Evolutionary conservation across 2,888 invertebrate species (phyloP), one percentile per base, ranked within the genome.

Genomic region (Drosophila algonquin): DNA sequence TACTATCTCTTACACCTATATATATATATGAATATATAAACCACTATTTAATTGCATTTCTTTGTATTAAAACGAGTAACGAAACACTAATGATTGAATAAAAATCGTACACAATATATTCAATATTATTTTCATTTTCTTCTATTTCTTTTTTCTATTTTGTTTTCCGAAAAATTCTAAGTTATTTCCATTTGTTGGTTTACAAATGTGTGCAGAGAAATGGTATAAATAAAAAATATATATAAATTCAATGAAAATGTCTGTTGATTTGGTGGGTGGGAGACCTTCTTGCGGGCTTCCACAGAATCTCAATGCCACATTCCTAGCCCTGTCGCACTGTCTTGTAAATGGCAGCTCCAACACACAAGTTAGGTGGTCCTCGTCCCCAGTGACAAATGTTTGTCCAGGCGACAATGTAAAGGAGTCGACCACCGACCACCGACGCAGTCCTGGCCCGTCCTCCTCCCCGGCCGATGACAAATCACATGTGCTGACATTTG

Each of bases 401-500:
- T 50, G 52, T 55, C 56, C 51, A 67, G 74, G 68, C 74, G 44
- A 81, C 75, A 77, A 47, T 70, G 27, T 50, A 48, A 70, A 40
- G 67, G 65, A 72, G 69, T 73, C 48, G 71, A 63, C 57, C 57
- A 44, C 50, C 61, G 53, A 63, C 57, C 57, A 48, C 54, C 61
- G 53, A 53, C 10, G 21, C 44, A 40, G 53, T 40, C n/a, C 56
- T 12, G 40, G 18, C 40, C 21, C 51, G 12, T 32, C 59, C 35
- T 24, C 51, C 50, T 35, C 40, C 55, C 32, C 21, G 9, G 32
- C 8, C 16, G 61, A 63, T 79, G 85, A 88, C 85, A 85, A 89
- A 88, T 89, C 75, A 79, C 81, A 78, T 76, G 78, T 76, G 76
- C 77, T 80, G 89, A 89, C 89, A 88, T 79, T 85, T 89, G 87